Evolutionary conservation across 2,888 invertebrate species (phyloP), one percentile per base, ranked within the genome.

Genomic region (Therioaphis trifolii): DNA sequence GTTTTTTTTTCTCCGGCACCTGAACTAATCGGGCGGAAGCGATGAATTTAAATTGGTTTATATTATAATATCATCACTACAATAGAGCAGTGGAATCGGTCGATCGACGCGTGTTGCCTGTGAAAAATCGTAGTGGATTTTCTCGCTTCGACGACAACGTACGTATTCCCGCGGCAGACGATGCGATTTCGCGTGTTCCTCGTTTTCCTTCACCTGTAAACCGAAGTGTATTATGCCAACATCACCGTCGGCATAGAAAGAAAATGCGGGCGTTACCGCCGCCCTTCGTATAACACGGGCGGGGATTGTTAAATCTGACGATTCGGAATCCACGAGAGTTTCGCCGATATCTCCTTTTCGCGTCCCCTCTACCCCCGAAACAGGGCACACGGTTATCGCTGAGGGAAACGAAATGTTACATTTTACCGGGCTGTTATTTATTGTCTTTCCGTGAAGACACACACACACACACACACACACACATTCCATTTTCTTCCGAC

Each of bases 401-500:
- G 35, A 12, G 35, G 35, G 29, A 76, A 63, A 66, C 66, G 24
- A 78, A 76, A 76, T 7, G 46, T 63, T 49, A 7, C 75, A 7
- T 76, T 43, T 66, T 66, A 66, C 35, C 7, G 21, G 49, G n/a
- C 29, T 15, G 66, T 78, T 68, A 66, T 78, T 68, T 78, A 78
- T 78, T 12, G 52, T 43, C 58, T 43, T 15, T 15, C 11, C 2
- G 15, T n/a, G 27, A 27, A 40, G 15, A 18, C 40, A 58, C 14
- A 14, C 71, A 18, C 52, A 18, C 49, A n/a, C 52, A 15, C n/a
- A 35, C 52, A 7, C 7, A 58, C 7, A 11, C 18, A 55, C 40
- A 5, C 61, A 18, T 35, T 1, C 14, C 18, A 7, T 18, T 58
- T 35, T 63, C 18, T 29, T 35, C 29, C 7, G 29, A 18, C 18